These are phyloP conservation scores for Cremastinae sp. DNA, from an alignment of 2,888 invertebrate genomes.

Conservation along the genomic window DNA sequence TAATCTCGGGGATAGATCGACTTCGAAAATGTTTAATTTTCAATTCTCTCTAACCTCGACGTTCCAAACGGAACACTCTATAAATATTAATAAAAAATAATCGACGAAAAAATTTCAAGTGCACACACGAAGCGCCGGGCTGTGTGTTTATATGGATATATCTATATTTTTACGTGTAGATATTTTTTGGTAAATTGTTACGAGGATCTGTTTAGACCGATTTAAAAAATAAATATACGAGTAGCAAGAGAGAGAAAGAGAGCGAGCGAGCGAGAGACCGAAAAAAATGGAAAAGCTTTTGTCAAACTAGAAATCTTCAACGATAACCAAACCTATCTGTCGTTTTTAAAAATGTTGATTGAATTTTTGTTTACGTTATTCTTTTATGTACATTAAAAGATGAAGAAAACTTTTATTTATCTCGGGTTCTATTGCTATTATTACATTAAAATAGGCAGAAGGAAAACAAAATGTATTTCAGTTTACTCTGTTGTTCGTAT, in stretches of 20 bases:
- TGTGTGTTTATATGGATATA: conserved; percentile 62
- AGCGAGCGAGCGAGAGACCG: too few relatives aligned
- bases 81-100: too few relatives aligned
- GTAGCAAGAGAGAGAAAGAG: conserved; percentile 48
- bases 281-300: conserved; percentile 46
- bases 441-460: conserved; percentile 60
- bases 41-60: too few relatives aligned
- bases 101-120: conserved; percentile 36
- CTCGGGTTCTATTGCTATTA: conserved; percentile 60
- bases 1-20: too few relatives aligned
- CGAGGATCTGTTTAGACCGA: conserved; percentile 59
- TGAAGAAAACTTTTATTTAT: conserved; percentile 64
- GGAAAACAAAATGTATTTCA: conserved; percentile 63
- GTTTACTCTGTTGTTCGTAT: conserved; percentile 54
- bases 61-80: not conserved
- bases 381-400: conserved; percentile 65
- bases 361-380: conserved; percentile 61
- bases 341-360: conserved; percentile 46
- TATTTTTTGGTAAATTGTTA: conserved; percentile 78
- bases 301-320: conserved; percentile 50
- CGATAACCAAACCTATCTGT: conserved; percentile 27
- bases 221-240: conserved; percentile 23
- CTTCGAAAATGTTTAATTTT: too few relatives aligned
- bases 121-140: conserved; percentile 48
- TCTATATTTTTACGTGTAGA: conserved; percentile 77